These are phyloP conservation scores for Geopemphigus sp. DNA, from an alignment of 1,140 invertebrate species.

Conservation along the genomic window DNA sequence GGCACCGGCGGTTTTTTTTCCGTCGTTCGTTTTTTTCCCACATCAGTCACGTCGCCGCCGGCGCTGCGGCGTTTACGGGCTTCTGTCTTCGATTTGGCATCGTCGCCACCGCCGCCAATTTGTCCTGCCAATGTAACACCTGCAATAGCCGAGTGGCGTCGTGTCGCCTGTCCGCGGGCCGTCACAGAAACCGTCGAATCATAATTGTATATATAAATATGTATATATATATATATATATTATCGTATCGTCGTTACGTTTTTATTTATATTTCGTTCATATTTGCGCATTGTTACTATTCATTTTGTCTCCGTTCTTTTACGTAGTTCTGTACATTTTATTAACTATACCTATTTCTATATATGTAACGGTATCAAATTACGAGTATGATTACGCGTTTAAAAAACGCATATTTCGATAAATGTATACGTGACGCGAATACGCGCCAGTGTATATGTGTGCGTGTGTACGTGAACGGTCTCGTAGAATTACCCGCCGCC, in stretches of 20 bases:
- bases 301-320: neutral
- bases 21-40: neutral
- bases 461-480: neutral
- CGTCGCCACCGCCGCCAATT: neutral
- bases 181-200: neutral
- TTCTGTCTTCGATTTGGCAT: too few species aligned
- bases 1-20: constrained; percentile 7
- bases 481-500: constrained; percentile 15
- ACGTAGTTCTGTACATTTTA: neutral
- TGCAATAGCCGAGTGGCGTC: too few species aligned
- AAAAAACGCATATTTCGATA: neutral
- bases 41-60: constrained; percentile 29
- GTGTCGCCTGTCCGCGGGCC: too few species aligned
- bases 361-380: neutral
- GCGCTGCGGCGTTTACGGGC: neutral
- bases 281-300: too few species aligned
- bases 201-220: too few species aligned
- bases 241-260: too few species aligned
- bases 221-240: too few species aligned
- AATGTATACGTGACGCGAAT: neutral
- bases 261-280: too few species aligned
- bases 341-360: neutral
- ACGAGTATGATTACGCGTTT: neutral
- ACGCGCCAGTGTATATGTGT: too few species aligned
- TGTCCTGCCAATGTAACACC: too few species aligned